A percentile compares a stretch with the other conserved stretches of the same genome.
These are phyloP conservation scores for Phasia obesa DNA, from an alignment of 2,888 invertebrate genomes.

Conservation along the genomic window DNA sequence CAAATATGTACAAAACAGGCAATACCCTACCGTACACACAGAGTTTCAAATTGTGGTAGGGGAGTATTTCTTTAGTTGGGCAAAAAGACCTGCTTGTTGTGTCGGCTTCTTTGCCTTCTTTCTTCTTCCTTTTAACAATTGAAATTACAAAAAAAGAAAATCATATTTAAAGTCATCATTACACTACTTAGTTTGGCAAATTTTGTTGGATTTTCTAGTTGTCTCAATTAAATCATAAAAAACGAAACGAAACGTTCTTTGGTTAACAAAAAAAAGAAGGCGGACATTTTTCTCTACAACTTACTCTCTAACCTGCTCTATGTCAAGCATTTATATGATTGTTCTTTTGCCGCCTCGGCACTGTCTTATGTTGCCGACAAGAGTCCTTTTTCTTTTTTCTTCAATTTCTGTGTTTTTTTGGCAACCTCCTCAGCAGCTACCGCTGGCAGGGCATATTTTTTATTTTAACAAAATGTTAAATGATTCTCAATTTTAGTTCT, in stretches of 20 bases:
- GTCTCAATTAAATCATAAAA: constrained; percentile 68
- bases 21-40: neutral
- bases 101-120: constrained; percentile 46
- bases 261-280: constrained; percentile 47
- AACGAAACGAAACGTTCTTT: constrained; percentile 47
- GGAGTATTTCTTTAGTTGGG: constrained; percentile 16
- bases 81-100: constrained; percentile 37
- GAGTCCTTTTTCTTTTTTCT: constrained; percentile 46
- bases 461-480: constrained; percentile 22
- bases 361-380: constrained; percentile 59
- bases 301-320: constrained; percentile 64
- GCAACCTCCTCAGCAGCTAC: constrained; percentile 60
- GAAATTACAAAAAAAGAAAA: constrained; percentile 37
- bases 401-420: constrained; percentile 40
- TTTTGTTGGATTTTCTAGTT: constrained; percentile 63
- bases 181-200: constrained; percentile 63
- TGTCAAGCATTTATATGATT: constrained; percentile 67
- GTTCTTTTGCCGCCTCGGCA: constrained; percentile 65
- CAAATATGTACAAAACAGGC: constrained; percentile 48
- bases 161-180: constrained; percentile 68
- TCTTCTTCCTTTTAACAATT: constrained; percentile 12
- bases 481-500: constrained; percentile 15
- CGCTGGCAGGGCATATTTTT: constrained; percentile 65
- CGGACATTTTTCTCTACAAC: constrained; percentile 65
- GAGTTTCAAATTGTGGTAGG: constrained; percentile 14